These are phyloP conservation scores for Andrena minutula DNA, from an alignment of 2,888 invertebrate genomes.

Conservation along the genomic window DNA sequence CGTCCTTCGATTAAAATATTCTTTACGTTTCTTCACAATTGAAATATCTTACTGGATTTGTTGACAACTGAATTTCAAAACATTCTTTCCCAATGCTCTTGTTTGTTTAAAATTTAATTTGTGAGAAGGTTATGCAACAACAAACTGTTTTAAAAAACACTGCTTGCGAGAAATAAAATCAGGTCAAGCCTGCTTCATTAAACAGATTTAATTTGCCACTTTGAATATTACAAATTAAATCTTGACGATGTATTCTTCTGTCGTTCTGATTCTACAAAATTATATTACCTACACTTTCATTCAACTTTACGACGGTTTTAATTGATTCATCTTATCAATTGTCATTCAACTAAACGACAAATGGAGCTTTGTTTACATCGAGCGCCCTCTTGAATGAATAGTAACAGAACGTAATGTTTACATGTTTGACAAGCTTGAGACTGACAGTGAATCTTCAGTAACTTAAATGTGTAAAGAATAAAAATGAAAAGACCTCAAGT, in stretches of 20 bases:
- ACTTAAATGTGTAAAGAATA: neutral
- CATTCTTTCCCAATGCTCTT: neutral
- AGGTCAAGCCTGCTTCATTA: neutral
- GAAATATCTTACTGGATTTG: neutral
- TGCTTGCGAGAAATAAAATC: neutral
- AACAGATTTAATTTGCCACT: neutral
- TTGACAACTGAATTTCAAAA: neutral
- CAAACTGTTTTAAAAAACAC: constrained; percentile 16
- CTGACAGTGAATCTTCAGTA: neutral
- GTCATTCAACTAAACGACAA: constrained; percentile 18
- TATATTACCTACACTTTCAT: neutral
- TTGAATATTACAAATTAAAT: neutral
- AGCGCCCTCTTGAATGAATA: constrained; percentile 24
- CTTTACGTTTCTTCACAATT: neutral
- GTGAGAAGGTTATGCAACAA: constrained; percentile 7
- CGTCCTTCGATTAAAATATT: neutral
- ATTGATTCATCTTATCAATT: neutral
- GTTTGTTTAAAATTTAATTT: neutral
- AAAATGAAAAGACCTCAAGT: neutral
- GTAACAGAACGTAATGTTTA: constrained; percentile 24
- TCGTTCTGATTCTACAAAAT: neutral
- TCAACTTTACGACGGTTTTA: neutral
- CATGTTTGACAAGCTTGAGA: constrained; percentile 2
- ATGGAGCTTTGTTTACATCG: neutral
- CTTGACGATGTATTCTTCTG: neutral